Conservation (phyloP, 2,113 vertebrate species). For the Ammodramus savannarum region DNA sequence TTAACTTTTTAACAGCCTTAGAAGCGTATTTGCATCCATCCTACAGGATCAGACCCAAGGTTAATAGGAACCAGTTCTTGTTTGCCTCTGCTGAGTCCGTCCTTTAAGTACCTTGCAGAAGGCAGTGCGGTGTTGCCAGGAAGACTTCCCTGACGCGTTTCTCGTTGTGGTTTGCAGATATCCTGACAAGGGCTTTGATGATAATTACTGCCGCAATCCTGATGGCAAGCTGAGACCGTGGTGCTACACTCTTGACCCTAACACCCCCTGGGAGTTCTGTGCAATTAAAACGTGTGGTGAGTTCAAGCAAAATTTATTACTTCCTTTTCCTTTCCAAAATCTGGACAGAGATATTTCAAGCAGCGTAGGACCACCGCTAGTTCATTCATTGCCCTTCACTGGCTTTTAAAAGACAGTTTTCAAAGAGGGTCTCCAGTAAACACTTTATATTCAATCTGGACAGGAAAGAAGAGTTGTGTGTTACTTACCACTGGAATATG, state of each 20-base stretch:
- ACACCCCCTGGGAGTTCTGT: slow-evolving; percentile 95
- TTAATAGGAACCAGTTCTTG: neutral
- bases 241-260: slow-evolving; percentile 96
- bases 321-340: slow-evolving; percentile 75
- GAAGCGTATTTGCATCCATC: neutral
- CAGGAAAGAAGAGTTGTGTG: neutral
- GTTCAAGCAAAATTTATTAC: slow-evolving; percentile 78
- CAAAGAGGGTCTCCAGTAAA: neutral
- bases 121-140: slow-evolving; percentile 20
- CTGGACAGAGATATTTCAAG: slow-evolving; percentile 25
- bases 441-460: neutral
- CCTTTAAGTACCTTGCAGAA: neutral
- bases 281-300: slow-evolving; percentile 95
- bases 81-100: neutral
- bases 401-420: neutral
- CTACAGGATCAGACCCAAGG: neutral
- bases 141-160: slow-evolving; percentile 69
- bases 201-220: slow-evolving; percentile 99
- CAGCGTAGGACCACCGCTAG: slow-evolving; percentile 13
- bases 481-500: neutral
- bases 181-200: slow-evolving; percentile 93
- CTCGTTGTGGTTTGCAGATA: slow-evolving; percentile 82
- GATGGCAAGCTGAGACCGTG: slow-evolving; percentile 91
- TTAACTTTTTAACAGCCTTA: neutral
- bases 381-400: neutral